phyloP scores from a whole-genome alignment of 1,140 invertebrate species.

The Idris sp. region DNA sequence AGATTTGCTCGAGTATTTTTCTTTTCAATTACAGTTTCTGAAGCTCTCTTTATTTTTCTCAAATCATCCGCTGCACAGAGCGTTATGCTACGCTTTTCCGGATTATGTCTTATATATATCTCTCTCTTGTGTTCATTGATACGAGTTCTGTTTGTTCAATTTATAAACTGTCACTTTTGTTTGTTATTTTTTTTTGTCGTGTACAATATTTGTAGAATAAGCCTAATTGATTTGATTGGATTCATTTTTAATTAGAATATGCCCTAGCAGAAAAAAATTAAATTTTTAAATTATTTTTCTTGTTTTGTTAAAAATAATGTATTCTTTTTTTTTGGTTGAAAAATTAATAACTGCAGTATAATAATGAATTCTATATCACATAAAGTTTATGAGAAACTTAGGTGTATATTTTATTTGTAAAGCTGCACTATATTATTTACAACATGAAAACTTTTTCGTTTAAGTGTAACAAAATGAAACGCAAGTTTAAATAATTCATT shows the following conservation, averaged over 20 bases:
- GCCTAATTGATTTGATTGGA: background rate
- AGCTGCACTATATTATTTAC: slow-evolving; percentile 2
- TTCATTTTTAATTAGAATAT: no score
- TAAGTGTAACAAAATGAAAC: slow-evolving; percentile 10
- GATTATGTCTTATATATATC: slow-evolving; percentile 7
- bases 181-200: slow-evolving; percentile 1
- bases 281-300: no score
- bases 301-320: no score
- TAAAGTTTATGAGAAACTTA: background rate
- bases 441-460: slow-evolving; percentile 14
- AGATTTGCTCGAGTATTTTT: no score
- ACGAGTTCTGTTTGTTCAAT: slow-evolving; percentile 22
- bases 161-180: slow-evolving; percentile 13
- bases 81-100: background rate
- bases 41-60: slow-evolving; percentile 3
- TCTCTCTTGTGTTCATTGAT: slow-evolving; percentile 17
- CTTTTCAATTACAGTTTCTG: background rate
- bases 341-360: no score
- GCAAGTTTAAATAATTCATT: slow-evolving; percentile 31
- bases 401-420: background rate
- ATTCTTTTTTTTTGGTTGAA: no score
- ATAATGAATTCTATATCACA: no score
- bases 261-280: no score
- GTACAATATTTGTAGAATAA: slow-evolving; percentile 21
- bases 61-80: slow-evolving; percentile 6